phyloP scores from a whole-genome alignment of 2,797 vertebrate genomes.

The Gymnoscopelus braueri region DNA sequence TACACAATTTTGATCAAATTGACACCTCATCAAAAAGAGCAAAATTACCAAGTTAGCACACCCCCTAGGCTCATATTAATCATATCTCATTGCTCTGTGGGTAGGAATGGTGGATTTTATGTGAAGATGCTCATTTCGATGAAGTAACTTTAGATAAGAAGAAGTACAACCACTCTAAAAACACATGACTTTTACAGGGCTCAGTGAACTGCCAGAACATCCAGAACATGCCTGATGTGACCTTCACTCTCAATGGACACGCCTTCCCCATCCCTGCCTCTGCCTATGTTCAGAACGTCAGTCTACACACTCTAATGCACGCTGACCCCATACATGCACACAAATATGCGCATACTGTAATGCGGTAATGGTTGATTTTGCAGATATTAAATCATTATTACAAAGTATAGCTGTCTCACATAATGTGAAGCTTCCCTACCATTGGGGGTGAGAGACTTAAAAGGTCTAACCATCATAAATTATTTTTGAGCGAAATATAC shows the following conservation, averaged over 20 bases:
- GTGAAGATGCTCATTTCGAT: no score
- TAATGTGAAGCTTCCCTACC: no score
- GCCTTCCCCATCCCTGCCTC: constrained; percentile 65
- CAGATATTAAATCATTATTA: no score
- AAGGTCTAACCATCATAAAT: no score
- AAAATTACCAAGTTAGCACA: constrained; percentile 37
- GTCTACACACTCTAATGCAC: constrained; percentile 21
- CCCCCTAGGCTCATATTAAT: no score
- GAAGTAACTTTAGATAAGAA: no score
- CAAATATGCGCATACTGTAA: neutral
- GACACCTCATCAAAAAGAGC: constrained; percentile 7
- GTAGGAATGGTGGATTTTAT: no score
- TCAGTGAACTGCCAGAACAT: constrained; percentile 66
- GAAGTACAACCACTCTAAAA: no score
- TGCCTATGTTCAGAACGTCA: constrained; percentile 65
- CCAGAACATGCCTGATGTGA: constrained; percentile 63
- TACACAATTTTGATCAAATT: constrained; percentile 36
- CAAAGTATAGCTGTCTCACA: no score
- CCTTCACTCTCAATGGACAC: constrained; percentile 64
- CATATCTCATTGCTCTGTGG: no score
- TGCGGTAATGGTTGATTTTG: no score
- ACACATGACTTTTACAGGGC: constrained; percentile 39
- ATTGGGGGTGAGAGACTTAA: no score
- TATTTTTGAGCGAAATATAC: neutral
- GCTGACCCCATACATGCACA: constrained; percentile 10